Conservation (phyloP, 1,140 invertebrate genomes). For the Lepidurus packardi region DNA sequence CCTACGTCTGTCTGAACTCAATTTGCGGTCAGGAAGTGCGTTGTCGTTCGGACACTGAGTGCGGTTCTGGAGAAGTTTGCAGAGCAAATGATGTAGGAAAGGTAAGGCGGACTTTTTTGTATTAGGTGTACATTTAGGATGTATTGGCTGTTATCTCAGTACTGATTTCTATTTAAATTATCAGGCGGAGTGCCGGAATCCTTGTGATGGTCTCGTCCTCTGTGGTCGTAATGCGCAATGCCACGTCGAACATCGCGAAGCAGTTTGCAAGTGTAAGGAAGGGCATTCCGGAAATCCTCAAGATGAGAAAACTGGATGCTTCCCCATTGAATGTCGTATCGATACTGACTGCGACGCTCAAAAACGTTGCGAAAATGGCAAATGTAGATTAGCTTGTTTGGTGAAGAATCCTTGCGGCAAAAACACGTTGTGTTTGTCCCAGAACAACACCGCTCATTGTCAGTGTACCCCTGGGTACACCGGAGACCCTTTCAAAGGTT, state of each 20-base stretch:
- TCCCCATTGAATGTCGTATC: constrained; percentile 64
- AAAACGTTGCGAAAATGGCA: constrained; percentile 69
- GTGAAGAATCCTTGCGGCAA: constrained; percentile 70
- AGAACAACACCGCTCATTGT: constrained; percentile 67
- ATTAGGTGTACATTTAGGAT: not conserved
- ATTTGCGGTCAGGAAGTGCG: constrained; percentile 56
- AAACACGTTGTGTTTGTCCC: constrained; percentile 74
- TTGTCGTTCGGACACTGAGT: constrained; percentile 64
- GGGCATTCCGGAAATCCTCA: constrained; percentile 72
- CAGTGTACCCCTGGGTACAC: constrained; percentile 80
- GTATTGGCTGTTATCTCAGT: too few species aligned
- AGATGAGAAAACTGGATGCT: constrained; percentile 63
- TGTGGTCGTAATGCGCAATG: constrained; percentile 79
- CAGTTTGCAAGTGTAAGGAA: constrained; percentile 65
- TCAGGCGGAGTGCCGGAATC: constrained; percentile 59
- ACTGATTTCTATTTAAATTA: constrained; percentile 31
- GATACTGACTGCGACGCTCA: constrained; percentile 70
- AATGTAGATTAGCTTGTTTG: constrained; percentile 77
- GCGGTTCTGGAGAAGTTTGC: constrained; percentile 61
- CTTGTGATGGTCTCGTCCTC: constrained; percentile 58
- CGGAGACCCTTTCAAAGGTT: constrained; percentile 61
- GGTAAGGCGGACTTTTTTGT: not conserved
- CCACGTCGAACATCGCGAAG: constrained; percentile 58
- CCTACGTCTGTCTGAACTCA: constrained; percentile 67
- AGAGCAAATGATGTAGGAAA: constrained; percentile 60